phyloP scores from a whole-genome alignment of 2,113 vertebrate genomes.

The Microcebus griseorufus region DNA sequence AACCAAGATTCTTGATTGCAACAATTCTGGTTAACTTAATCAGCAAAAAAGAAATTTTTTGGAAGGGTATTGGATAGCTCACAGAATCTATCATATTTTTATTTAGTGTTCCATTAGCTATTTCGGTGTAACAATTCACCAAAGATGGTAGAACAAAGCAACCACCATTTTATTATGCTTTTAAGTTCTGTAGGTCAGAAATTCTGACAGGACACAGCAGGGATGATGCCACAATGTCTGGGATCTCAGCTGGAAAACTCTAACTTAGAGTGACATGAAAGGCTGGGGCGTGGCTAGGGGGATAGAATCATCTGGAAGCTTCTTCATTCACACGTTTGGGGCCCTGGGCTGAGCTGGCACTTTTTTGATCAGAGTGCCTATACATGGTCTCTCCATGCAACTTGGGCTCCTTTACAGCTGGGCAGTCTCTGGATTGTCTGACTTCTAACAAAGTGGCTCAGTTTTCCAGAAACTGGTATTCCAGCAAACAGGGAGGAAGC shows the following conservation, averaged over 20 bases:
- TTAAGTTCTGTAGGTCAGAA: neutral
- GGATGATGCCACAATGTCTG: neutral
- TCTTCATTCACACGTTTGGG: neutral
- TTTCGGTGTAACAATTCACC: neutral
- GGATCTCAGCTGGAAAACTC: neutral
- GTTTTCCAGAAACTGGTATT: neutral
- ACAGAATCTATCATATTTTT: neutral
- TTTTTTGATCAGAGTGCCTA: neutral
- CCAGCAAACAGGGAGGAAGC: neutral
- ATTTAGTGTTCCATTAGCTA: neutral
- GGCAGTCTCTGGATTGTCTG: neutral
- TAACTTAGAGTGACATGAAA: neutral
- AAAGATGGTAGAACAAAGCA: neutral
- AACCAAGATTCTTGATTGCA: neutral
- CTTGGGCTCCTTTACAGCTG: neutral
- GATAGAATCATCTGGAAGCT: neutral
- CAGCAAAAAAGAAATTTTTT: neutral
- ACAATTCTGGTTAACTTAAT: neutral
- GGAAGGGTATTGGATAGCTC: neutral
- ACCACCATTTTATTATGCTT: neutral
- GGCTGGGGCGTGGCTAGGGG: neutral
- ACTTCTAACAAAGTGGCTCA: neutral
- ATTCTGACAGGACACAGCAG: neutral
- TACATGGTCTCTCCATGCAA: too few relatives aligned
- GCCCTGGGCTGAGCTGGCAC: neutral